Conservation (phyloP, 2,888 invertebrate species). For the Lasioglossum marginatum region DNA sequence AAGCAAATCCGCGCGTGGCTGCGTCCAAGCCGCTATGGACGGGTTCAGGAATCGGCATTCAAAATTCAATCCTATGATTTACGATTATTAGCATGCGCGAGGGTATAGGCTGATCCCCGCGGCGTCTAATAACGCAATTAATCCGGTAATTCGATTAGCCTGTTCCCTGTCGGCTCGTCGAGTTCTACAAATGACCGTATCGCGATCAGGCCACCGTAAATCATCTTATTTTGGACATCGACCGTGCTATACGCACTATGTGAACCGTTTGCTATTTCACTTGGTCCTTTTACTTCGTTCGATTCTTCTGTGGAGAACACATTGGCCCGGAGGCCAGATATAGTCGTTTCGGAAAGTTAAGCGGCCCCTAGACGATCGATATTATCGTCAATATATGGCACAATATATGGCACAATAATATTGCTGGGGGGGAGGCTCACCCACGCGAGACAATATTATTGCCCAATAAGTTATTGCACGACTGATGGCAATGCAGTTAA, state of each 20-base stretch:
- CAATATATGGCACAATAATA: too few relatives aligned
- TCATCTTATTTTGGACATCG: slow-evolving; percentile 49
- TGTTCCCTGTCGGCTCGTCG: slow-evolving; percentile 28
- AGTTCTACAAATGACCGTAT: slow-evolving; percentile 55
- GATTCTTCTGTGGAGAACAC: not conserved
- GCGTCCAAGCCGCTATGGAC: not conserved
- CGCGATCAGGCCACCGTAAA: slow-evolving; percentile 59
- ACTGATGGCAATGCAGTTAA: too few relatives aligned
- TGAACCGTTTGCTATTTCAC: slow-evolving; percentile 30
- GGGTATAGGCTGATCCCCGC: slow-evolving; percentile 17
- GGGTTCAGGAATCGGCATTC: slow-evolving; percentile 39
- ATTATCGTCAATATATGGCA: too few relatives aligned
- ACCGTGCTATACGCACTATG: slow-evolving; percentile 11
- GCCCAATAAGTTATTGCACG: too few relatives aligned
- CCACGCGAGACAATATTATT: too few relatives aligned
- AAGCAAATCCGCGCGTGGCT: slow-evolving; percentile 16
- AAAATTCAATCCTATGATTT: slow-evolving; percentile 68
- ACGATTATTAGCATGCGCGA: slow-evolving; percentile 63
- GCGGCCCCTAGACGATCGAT: too few relatives aligned
- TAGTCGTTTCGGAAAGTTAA: not conserved
- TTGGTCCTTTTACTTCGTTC: not conserved
- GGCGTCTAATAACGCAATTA: slow-evolving; percentile 70
- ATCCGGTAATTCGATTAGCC: slow-evolving; percentile 73
- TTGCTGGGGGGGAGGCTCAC: too few relatives aligned
- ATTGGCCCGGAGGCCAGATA: not conserved